These are phyloP conservation scores for Paguma larvata DNA, from an alignment of 2,797 vertebrate genomes.

Conservation along the genomic window DNA sequence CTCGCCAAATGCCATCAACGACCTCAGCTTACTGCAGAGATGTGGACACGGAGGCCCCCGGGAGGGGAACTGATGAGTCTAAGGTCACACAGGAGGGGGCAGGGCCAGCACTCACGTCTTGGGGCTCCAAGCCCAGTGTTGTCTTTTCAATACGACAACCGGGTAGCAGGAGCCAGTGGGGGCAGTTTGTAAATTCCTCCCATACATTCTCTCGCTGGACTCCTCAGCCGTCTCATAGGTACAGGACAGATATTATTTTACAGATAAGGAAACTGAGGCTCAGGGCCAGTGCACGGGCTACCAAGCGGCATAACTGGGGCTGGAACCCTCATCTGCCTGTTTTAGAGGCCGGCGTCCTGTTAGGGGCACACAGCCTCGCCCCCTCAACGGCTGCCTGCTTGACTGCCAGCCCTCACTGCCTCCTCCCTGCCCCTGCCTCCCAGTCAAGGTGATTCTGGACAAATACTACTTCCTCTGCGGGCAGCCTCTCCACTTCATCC, in stretches of 20 bases:
- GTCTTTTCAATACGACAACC: background rate
- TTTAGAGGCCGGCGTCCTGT: background rate
- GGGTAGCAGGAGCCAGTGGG: background rate
- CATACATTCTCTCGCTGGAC: background rate
- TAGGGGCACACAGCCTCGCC: background rate
- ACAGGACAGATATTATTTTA: background rate
- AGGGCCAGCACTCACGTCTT: background rate
- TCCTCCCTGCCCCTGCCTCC: conserved; percentile 36
- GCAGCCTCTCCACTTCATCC: conserved; percentile 91
- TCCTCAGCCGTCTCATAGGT: background rate
- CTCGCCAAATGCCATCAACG: background rate
- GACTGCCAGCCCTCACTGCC: background rate
- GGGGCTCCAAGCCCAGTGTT: background rate
- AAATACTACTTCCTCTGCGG: conserved; percentile 94
- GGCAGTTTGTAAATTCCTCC: background rate
- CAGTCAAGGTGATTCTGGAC: conserved; percentile 93
- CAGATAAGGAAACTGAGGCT: background rate
- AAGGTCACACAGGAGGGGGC: background rate
- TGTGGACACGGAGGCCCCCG: background rate
- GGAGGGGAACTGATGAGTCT: background rate
- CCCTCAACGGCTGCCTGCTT: fast-evolving
- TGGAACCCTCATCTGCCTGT: background rate
- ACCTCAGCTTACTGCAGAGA: no score
- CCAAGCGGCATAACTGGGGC: background rate
- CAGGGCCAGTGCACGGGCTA: background rate